Evolutionary conservation across 2,888 invertebrate species (phyloP).

Genomic region (Sipha maydis): DNA sequence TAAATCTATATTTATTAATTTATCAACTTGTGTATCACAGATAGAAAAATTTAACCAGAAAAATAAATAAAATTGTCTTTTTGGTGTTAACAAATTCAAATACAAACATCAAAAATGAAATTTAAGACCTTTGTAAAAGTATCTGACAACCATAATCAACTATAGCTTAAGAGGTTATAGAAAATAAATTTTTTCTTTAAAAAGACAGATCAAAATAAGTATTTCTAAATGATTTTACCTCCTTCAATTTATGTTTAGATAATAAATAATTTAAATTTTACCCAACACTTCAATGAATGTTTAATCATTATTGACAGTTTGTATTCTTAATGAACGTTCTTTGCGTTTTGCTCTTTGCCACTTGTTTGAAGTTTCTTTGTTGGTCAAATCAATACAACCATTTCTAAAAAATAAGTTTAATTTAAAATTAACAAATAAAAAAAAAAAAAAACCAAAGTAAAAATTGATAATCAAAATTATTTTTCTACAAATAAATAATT

Average conservation of each 20-base stretch:
- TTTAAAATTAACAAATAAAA: neutral
- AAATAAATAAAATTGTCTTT: slow-evolving; percentile 12
- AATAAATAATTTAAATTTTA: slow-evolving; percentile 16
- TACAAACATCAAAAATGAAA: slow-evolving; percentile 5
- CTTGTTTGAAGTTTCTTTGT: neutral
- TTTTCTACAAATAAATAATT: neutral
- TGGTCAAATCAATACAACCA: neutral
- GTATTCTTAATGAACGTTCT: slow-evolving; percentile 51
- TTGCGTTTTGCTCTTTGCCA: slow-evolving; percentile 23
- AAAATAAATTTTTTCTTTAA: slow-evolving; percentile 20
- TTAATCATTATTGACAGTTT: slow-evolving; percentile 45
- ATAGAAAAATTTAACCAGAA: slow-evolving; percentile 16
- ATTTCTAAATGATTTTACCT: slow-evolving; percentile 18
- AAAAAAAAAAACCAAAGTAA: neutral
- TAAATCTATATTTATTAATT: slow-evolving; percentile 32
- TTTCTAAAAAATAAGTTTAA: neutral
- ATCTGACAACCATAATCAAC: neutral
- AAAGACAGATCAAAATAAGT: slow-evolving; percentile 21
- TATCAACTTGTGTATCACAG: slow-evolving; percentile 55
- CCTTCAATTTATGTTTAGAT: slow-evolving; percentile 15
- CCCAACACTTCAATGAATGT: neutral
- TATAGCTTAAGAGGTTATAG: neutral
- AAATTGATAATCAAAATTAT: neutral
- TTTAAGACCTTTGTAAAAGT: neutral
- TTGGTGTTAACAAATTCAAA: slow-evolving; percentile 15